These are phyloP conservation scores for Stegodyphus mimosarum DNA, from an alignment of 1,140 invertebrate species.

Conservation along the genomic window DNA sequence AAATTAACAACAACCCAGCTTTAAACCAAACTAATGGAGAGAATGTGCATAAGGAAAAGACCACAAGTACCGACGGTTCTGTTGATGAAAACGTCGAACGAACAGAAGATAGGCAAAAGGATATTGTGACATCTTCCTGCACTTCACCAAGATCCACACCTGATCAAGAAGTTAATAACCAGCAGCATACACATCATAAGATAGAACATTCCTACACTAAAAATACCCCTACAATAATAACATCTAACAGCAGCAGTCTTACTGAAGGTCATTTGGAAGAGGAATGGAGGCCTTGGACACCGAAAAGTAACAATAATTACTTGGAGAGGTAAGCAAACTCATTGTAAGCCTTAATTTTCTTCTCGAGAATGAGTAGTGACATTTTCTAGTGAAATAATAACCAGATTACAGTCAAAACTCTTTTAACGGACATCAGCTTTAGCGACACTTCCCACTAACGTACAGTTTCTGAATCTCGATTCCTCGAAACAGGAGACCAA, in stretches of 20 bases:
- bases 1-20: conserved; percentile 57
- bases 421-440: too few relatives aligned
- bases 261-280: conserved; percentile 49
- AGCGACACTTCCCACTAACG: too few relatives aligned
- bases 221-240: conserved; percentile 24
- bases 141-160: conserved; percentile 45
- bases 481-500: too few relatives aligned
- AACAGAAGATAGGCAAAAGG: not conserved
- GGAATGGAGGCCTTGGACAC: conserved; percentile 54
- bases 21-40: conserved; percentile 22
- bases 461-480: too few relatives aligned
- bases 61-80: not conserved
- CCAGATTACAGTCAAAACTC: too few relatives aligned
- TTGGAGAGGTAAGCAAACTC: conserved; percentile 30
- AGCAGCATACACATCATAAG: conserved; percentile 5
- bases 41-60: conserved; percentile 1
- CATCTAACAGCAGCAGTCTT: conserved; percentile 3
- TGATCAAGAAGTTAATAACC: conserved; percentile 33
- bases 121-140: conserved; percentile 28
- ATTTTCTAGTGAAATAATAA: too few relatives aligned
- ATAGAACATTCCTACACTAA: not conserved
- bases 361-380: too few relatives aligned
- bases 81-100: conserved; percentile 17
- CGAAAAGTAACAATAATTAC: conserved; percentile 48
- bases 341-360: not conserved